A percentile compares a stretch with the other conserved stretches of the same genome.
Conservation (phyloP, 2,797 vertebrate species). For the Falco columbarius region DNA sequence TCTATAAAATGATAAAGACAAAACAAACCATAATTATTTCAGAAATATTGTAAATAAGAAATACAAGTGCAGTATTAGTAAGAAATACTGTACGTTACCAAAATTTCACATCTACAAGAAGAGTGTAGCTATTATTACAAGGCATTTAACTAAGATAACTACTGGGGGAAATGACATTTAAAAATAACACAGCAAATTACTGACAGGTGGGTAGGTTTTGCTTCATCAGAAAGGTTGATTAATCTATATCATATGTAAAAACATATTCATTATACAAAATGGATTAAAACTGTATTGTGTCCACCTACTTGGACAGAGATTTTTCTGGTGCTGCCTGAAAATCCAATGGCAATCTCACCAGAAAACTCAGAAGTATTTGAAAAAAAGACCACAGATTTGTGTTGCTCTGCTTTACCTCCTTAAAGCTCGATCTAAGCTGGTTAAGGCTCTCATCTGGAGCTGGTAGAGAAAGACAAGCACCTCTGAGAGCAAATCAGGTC, state of each 20-base stretch:
- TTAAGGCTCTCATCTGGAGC: background rate
- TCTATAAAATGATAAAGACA: slow-evolving; percentile 11
- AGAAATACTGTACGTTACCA: background rate
- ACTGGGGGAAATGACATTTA: background rate
- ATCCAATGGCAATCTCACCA: background rate
- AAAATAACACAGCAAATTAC: background rate
- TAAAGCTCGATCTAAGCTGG: background rate
- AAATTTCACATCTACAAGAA: background rate
- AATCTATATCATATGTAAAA: background rate
- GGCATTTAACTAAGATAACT: background rate
- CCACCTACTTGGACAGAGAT: background rate
- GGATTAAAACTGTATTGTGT: background rate
- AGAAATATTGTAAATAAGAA: background rate
- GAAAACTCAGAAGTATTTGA: background rate
- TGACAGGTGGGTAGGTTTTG: background rate
- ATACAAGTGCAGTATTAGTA: background rate
- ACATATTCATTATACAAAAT: background rate
- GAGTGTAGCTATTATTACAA: background rate
- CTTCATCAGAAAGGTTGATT: background rate
- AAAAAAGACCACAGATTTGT: background rate
- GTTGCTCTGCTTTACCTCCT: background rate
- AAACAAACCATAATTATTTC: background rate
- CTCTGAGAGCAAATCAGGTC: background rate
- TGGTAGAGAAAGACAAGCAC: background rate
- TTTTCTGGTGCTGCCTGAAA: background rate